Conservation (phyloP, 92 coral and sea anemone species). For the Isaurus tuberculatus region DNA sequence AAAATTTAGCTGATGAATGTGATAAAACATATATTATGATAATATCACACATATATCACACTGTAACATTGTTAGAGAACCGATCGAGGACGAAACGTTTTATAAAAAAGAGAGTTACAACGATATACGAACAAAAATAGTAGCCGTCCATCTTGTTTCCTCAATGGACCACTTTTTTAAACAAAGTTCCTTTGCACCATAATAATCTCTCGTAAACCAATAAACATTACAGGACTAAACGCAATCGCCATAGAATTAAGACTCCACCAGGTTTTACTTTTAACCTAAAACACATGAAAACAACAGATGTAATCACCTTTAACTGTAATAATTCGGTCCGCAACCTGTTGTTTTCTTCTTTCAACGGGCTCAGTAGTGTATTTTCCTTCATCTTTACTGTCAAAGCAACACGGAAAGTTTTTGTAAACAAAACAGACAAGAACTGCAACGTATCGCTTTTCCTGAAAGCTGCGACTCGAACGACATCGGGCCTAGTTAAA, state of each 20-base stretch:
- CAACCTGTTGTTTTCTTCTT: conserved; percentile 82
- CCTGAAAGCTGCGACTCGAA: neutral
- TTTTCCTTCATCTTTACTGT: conserved; percentile 38
- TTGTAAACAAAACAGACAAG: neutral
- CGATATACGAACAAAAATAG: neutral
- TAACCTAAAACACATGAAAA: too few species aligned
- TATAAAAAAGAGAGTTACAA: neutral
- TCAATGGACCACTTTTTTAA: neutral
- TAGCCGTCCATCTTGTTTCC: neutral
- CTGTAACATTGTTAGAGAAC: too few species aligned
- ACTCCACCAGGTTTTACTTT: too few species aligned
- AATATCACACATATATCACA: too few species aligned
- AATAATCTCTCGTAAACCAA: neutral
- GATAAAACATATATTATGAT: neutral
- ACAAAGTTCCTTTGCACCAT: neutral
- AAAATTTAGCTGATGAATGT: neutral
- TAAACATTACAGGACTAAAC: neutral
- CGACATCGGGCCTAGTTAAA: neutral
- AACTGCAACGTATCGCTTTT: neutral
- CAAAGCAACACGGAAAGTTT: neutral
- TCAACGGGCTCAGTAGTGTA: conserved; percentile 54
- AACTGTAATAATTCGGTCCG: conserved; percentile 74
- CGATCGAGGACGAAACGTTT: neutral
- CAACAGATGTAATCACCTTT: conserved; percentile 63
- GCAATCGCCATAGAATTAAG: neutral